Conservation (phyloP, 2,888 invertebrate genomes). For the Zaprionus bogoriensis region DNA sequence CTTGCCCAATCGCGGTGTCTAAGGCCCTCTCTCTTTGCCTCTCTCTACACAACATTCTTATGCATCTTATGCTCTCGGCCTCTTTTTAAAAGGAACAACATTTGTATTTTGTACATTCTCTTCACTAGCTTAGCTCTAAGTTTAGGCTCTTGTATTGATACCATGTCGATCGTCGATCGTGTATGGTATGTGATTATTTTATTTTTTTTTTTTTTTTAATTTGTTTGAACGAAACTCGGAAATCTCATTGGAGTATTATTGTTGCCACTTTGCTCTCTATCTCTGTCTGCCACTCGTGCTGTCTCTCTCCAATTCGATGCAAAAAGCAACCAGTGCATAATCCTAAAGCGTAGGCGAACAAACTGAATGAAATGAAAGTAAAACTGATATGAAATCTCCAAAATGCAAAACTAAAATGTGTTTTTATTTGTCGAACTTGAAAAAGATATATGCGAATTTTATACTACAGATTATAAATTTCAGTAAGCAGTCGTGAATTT, state of each 20-base stretch:
- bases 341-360: conserved; percentile 35
- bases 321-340: conserved; percentile 21
- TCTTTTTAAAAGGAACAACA: neutral
- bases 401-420: neutral
- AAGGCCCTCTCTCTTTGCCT: conserved; percentile 66
- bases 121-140: conserved; percentile 30
- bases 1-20: conserved; percentile 93
- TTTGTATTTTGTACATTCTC: conserved; percentile 40
- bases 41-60: conserved; percentile 17
- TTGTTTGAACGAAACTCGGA: neutral
- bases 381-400: neutral
- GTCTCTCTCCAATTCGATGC: conserved; percentile 1
- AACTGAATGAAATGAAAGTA: conserved; percentile 9
- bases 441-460: neutral
- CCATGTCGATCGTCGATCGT: too few species aligned
- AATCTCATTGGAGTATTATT: conserved; percentile 38
- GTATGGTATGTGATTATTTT: too few species aligned
- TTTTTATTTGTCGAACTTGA: neutral
- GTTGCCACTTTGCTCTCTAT: conserved; percentile 22
- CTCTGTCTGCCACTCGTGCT: conserved; percentile 1
- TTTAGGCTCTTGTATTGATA: conserved; percentile 7
- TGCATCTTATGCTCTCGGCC: conserved; percentile 1
- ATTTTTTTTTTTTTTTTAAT: conserved; percentile 4
- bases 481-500: too few species aligned
- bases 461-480: too few species aligned